Evolutionary conservation across 2,113 vertebrate genomes (phyloP).

Genomic region (Channa maculata): DNA sequence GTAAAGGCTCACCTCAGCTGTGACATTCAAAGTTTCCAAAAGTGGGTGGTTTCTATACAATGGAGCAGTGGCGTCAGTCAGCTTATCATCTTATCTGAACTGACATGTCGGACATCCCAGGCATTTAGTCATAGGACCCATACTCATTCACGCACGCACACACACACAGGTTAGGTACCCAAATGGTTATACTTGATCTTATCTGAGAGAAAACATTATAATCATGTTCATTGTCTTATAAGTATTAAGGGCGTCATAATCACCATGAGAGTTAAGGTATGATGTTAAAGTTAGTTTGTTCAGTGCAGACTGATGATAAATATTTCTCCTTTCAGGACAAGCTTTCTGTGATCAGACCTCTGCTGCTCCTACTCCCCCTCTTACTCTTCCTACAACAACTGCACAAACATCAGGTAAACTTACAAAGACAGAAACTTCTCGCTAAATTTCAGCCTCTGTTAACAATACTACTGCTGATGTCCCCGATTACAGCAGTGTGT

Average conservation of each 20-base stretch:
- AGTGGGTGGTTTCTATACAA: conserved; percentile 4
- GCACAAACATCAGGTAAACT: conserved; percentile 35
- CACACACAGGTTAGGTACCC: too few relatives aligned
- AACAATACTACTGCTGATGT: too few relatives aligned
- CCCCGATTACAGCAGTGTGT: too few relatives aligned
- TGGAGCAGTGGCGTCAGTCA: not conserved
- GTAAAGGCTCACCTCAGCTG: conserved; percentile 37
- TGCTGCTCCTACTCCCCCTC: not conserved
- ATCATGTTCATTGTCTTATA: not conserved
- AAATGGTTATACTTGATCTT: not conserved
- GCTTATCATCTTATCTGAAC: not conserved
- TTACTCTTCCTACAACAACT: not conserved
- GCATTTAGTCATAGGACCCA: not conserved
- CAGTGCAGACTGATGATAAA: not conserved
- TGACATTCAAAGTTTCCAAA: not conserved
- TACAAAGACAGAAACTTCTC: too few relatives aligned
- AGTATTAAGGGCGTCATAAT: not conserved
- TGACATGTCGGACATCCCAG: conserved; percentile 16
- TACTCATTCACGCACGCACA: too few relatives aligned
- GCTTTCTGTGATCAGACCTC: conserved; percentile 14
- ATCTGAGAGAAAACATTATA: not conserved
- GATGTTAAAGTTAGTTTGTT: not conserved
- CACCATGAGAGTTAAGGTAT: not conserved
- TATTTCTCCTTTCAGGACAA: conserved; percentile 39
- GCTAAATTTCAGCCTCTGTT: too few relatives aligned